Conservation (phyloP, 2,888 invertebrate genomes). For the Acrocyrtus sp. region DNA sequence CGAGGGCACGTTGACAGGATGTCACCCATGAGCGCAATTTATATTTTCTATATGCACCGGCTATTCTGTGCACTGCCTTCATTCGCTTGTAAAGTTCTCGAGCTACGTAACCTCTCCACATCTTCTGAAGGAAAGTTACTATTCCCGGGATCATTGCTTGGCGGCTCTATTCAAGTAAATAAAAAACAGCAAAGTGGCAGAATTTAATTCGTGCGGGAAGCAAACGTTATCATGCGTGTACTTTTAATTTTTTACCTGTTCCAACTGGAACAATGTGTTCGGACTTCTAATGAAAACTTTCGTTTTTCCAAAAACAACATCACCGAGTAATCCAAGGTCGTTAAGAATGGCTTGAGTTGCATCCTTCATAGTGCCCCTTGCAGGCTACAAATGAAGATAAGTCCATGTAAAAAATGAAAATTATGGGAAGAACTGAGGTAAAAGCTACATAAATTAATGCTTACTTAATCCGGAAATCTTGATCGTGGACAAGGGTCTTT, state of each 20-base stretch:
- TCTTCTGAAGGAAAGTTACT: conserved; percentile 92
- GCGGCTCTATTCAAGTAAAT: conserved; percentile 70
- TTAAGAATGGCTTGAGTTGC: conserved; percentile 87
- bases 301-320: conserved; percentile 94
- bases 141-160: conserved; percentile 90
- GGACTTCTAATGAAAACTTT: conserved; percentile 96
- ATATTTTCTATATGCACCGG: conserved; percentile 81
- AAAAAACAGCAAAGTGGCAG: conserved; percentile 16
- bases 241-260: conserved; percentile 70
- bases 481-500: conserved; percentile 80
- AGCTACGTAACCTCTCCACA: conserved; percentile 87
- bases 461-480: conserved; percentile 84
- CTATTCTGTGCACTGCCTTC: conserved; percentile 85
- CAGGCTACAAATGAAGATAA: conserved; percentile 70
- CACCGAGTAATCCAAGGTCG: conserved; percentile 79
- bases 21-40: conserved; percentile 79
- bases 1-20: conserved; percentile 65
- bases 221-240: no score
- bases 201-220: no score
- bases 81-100: conserved; percentile 84
- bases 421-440: conserved; percentile 3
- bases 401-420: conserved; percentile 59
- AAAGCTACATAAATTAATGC: conserved; percentile 63
- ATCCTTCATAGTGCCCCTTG: conserved; percentile 79
- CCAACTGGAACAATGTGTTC: conserved; percentile 88